A percentile compares a stretch with the other conserved stretches of the same genome.
Evolutionary conservation across 92 coral and sea anemone genomes (phyloP).

Genomic region (Hydrozoanthus gracilis): DNA sequence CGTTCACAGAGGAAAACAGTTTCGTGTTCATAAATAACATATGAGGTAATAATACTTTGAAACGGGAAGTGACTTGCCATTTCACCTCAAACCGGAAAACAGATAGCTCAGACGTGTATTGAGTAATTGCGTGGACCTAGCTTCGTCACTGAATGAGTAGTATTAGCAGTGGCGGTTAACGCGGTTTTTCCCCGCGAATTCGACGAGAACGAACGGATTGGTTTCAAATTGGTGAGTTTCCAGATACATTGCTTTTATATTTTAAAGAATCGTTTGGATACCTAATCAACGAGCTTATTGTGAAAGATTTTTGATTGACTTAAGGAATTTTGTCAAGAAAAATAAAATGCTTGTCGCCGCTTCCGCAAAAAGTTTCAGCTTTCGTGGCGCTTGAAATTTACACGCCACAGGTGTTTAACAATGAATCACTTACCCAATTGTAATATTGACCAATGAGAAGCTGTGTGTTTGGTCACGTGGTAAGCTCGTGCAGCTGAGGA

Average conservation of each 20-base stretch:
- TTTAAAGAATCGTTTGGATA: background rate
- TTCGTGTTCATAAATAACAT: background rate
- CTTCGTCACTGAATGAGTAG: background rate
- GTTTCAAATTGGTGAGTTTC: background rate
- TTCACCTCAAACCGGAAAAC: constrained; percentile 27
- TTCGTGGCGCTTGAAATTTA: constrained; percentile 35
- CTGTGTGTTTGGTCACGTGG: constrained; percentile 63
- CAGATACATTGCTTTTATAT: too few species aligned
- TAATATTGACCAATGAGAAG: constrained; percentile 62
- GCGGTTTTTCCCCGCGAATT: constrained; percentile 37
- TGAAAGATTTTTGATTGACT: background rate
- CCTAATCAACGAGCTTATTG: background rate
- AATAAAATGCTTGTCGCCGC: background rate
- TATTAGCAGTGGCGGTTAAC: background rate
- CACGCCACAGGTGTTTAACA: constrained; percentile 73
- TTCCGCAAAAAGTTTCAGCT: background rate
- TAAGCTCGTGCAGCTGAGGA: constrained; percentile 94
- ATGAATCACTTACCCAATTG: constrained; percentile 70
- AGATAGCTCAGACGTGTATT: background rate
- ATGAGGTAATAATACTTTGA: constrained; percentile 25
- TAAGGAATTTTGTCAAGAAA: background rate
- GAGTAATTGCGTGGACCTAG: background rate
- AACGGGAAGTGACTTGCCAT: constrained; percentile 33
- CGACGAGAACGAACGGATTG: background rate
- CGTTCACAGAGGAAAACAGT: too few species aligned